Conservation (phyloP, 2,888 invertebrate species). For the Heliconius ethilla region DNA sequence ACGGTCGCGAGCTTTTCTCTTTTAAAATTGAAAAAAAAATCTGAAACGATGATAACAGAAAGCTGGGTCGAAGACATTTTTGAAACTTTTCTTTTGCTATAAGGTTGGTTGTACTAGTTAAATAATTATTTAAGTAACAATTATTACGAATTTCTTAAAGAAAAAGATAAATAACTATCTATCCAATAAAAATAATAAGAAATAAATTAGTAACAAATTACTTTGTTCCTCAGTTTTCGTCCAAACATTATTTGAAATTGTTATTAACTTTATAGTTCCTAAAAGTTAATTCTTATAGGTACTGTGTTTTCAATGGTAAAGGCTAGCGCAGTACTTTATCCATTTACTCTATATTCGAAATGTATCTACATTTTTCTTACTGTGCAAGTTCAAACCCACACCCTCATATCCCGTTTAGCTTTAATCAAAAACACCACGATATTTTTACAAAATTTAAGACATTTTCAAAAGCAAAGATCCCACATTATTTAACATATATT, state of each 20-base stretch:
- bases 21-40: constrained; percentile 17
- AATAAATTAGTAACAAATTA: background rate
- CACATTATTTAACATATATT: background rate
- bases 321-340: background rate
- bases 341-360: background rate
- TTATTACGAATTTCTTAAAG: too few relatives aligned
- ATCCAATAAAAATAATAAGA: too few relatives aligned
- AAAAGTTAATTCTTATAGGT: too few relatives aligned
- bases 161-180: too few relatives aligned
- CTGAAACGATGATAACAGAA: background rate
- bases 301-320: too few relatives aligned
- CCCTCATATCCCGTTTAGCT: background rate
- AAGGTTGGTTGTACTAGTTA: too few relatives aligned
- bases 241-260: background rate
- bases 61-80: background rate
- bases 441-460: background rate
- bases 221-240: background rate
- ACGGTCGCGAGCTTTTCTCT: too few relatives aligned
- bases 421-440: background rate
- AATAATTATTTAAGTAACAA: too few relatives aligned
- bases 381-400: background rate
- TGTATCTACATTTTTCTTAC: background rate
- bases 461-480: background rate
- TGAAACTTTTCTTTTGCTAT: too few relatives aligned
- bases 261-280: too few relatives aligned